A percentile compares a stretch with the other conserved stretches of the same genome.
These are phyloP conservation scores for Oedothorax gibbosus DNA, from an alignment of 1,140 invertebrate genomes.

Conservation along the genomic window DNA sequence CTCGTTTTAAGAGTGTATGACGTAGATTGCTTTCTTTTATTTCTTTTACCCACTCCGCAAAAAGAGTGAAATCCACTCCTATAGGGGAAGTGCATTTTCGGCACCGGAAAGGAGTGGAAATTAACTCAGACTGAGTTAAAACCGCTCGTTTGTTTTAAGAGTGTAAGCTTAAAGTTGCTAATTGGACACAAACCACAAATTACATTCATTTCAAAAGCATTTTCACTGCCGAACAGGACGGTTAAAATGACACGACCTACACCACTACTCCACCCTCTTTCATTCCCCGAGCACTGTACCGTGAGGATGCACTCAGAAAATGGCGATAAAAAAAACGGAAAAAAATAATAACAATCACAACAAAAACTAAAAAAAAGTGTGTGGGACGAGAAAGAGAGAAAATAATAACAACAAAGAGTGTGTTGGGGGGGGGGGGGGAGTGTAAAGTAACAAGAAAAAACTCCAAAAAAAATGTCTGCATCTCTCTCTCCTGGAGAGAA, in stretches of 20 bases:
- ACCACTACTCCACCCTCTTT: background rate
- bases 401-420: constrained; percentile 7
- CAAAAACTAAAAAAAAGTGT: constrained; percentile 13
- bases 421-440: background rate
- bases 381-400: background rate
- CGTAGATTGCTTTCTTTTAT: too few species aligned
- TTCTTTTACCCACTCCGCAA: too few species aligned
- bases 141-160: too few species aligned
- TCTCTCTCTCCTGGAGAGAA: constrained; percentile 5
- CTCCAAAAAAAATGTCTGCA: background rate
- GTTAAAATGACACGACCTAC: background rate
- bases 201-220: too few species aligned
- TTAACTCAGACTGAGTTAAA: too few species aligned
- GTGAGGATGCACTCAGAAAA: constrained; percentile 58
- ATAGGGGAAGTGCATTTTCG: too few species aligned
- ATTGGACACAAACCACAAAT: too few species aligned
- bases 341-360: background rate
- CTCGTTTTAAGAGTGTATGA: too few species aligned
- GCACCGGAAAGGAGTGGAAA: too few species aligned
- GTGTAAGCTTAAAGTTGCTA: too few species aligned
- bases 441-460: constrained; percentile 9
- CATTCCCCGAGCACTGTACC: constrained; percentile 11
- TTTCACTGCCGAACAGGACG: too few species aligned
- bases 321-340: constrained; percentile 41
- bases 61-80: too few species aligned